Evolutionary conservation across 1,140 invertebrate species (phyloP).

Genomic region (Micrasema minimum): DNA sequence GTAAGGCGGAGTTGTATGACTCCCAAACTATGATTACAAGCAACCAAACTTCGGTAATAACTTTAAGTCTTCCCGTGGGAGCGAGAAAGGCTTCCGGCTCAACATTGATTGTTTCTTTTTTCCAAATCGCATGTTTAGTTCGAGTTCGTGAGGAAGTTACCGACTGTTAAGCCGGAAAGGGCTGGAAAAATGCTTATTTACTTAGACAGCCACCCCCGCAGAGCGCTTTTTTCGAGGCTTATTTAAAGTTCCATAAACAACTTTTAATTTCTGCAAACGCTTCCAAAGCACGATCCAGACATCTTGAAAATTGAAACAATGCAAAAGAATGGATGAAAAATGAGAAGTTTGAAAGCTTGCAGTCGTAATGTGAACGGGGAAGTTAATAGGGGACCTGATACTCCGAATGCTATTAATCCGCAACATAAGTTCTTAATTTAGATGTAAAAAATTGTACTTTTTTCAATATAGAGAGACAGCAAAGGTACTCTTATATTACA

Average conservation of each 20-base stretch:
- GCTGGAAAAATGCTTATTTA: slow-evolving; percentile 47
- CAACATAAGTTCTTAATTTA: neutral
- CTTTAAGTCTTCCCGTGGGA: slow-evolving; percentile 48
- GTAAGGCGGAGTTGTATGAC: slow-evolving; percentile 30
- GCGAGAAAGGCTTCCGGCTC: slow-evolving; percentile 52
- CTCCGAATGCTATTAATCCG: neutral
- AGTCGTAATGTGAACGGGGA: slow-evolving; percentile 27
- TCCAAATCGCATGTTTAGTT: slow-evolving; percentile 53
- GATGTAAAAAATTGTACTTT: neutral
- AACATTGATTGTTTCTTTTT: slow-evolving; percentile 50
- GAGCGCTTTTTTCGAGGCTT: slow-evolving; percentile 47
- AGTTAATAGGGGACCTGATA: slow-evolving; percentile 11
- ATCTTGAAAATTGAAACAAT: slow-evolving; percentile 42
- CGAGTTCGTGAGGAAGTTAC: slow-evolving; percentile 50
- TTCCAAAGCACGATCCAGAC: slow-evolving; percentile 45
- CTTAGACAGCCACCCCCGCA: slow-evolving; percentile 40
- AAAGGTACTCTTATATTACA: too few species aligned
- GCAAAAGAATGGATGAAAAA: slow-evolving; percentile 36
- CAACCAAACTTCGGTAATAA: slow-evolving; percentile 50
- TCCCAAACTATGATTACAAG: slow-evolving; percentile 39
- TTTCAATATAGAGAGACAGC: neutral
- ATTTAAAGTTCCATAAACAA: slow-evolving; percentile 49
- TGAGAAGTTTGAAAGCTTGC: slow-evolving; percentile 9
- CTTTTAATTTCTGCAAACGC: slow-evolving; percentile 50
- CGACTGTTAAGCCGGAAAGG: slow-evolving; percentile 42